Evolutionary conservation across 2,888 invertebrate species (phyloP), one percentile per base, ranked within the genome.

Genomic region (Mystacides longicornis): DNA sequence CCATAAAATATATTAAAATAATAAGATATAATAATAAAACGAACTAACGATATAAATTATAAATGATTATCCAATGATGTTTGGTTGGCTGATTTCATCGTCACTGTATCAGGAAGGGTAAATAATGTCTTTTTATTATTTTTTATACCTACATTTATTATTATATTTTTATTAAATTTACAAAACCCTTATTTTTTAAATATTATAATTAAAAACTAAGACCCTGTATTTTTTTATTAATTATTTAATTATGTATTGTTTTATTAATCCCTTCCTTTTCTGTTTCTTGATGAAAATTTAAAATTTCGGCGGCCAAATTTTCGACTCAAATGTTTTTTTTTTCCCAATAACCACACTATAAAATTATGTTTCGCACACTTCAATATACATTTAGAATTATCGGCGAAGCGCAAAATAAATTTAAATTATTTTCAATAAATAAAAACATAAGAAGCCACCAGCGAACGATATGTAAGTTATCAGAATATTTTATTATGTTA

Each of bases 361-460:
- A 27, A 18, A 31, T 23, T 27, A 31, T 19, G 18, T 33, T 49
- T 20, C 19, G 16, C 16, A 2, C 19, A 31, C 23, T 31, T 46
- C 11, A 27, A 37, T 37, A 14, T 37, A n/a, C 16, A 37, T 37
- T 37, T 37, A 7, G 37, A 27, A 27, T 27, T 7, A 27, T 27
- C 7, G 16, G 37, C 37, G 16, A 37, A 23, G 57, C 54, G 57
- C 57, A 57, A 57, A 54, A 54, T 46, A 57, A 57, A 47, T 49
- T 48, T 21, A 43, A 57, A 57, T 48, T 31, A 48, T 49, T 52
- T 47, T n/a, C n/a, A n/a, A 49, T 16, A 18, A 54, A 54, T 52
- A 43, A 52, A 54, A 54, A 54, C 37, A 45, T 54, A 54, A 57
- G 49, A 57, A 57, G 57, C 56, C 56, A 51, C 11, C 49, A 2